These are phyloP conservation scores for Apoda limacodes DNA, from an alignment of 2,888 invertebrate genomes.

Conservation along the genomic window DNA sequence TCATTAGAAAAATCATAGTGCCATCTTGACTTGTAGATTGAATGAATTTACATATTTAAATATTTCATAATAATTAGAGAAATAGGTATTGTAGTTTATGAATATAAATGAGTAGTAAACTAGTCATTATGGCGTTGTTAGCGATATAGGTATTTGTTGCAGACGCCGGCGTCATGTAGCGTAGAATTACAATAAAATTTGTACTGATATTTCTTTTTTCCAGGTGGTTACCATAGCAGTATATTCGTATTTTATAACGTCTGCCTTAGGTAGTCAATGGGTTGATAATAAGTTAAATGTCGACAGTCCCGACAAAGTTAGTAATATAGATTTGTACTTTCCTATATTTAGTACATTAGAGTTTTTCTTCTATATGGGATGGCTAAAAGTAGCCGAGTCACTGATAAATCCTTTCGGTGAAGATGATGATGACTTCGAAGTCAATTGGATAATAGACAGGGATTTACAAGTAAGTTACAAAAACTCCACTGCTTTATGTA, in stretches of 20 bases:
- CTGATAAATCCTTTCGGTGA: constrained; percentile 93
- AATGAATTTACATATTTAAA: too few relatives aligned
- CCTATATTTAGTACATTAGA: constrained; percentile 91
- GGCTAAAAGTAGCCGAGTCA: constrained; percentile 93
- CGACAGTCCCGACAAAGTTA: constrained; percentile 41
- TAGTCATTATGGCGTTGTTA: too few relatives aligned
- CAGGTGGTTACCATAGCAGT: constrained; percentile 91
- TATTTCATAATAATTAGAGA: too few relatives aligned
- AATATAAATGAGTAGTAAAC: background rate
- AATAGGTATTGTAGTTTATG: background rate
- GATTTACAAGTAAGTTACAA: constrained; percentile 77
- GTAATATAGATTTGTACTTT: constrained; percentile 86
- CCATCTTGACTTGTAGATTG: too few relatives aligned
- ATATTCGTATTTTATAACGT: constrained; percentile 91
- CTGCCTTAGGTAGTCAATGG: constrained; percentile 92
- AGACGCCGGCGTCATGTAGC: too few relatives aligned
- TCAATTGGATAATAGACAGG: constrained; percentile 93
- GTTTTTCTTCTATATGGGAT: constrained; percentile 90
- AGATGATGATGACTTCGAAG: constrained; percentile 93
- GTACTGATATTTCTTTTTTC: constrained; percentile 27
- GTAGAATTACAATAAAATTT: background rate
- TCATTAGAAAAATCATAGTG: too few relatives aligned
- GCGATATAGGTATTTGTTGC: too few relatives aligned
- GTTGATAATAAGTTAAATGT: constrained; percentile 68
- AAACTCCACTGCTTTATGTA: too few relatives aligned